phyloP scores from a whole-genome alignment of 2,888 invertebrate species.

The Drosophila merina region DNA sequence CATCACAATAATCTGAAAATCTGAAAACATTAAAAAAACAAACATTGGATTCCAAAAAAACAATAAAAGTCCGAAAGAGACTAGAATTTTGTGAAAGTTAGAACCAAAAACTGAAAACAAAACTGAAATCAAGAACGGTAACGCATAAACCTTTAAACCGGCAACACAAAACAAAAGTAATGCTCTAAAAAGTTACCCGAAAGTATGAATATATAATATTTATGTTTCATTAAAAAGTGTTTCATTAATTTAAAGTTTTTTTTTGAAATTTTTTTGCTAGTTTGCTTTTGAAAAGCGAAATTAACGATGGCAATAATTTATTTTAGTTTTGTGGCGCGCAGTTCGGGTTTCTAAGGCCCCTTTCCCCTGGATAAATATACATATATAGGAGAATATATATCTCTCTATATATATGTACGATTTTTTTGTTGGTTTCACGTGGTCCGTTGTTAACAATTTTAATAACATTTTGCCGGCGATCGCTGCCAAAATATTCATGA shows the following conservation, averaged over 20 bases:
- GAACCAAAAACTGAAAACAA: conserved; percentile 18
- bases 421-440: conserved; percentile 32
- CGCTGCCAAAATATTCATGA: conserved; percentile 35
- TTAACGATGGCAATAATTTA: conserved; percentile 42
- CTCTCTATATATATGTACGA: neutral
- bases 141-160: conserved; percentile 15
- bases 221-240: conserved; percentile 7
- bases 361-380: neutral
- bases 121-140: conserved; percentile 8
- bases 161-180: conserved; percentile 39
- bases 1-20: conserved; percentile 1
- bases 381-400: conserved; percentile 7
- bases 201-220: neutral
- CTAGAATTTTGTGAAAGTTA: conserved; percentile 28
- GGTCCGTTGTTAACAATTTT: conserved; percentile 23
- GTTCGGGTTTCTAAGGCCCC: conserved; percentile 29
- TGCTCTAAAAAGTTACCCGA: conserved; percentile 28
- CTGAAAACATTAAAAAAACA: conserved; percentile 12
- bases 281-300: conserved; percentile 17
- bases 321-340: conserved; percentile 33
- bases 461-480: conserved; percentile 17
- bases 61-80: neutral
- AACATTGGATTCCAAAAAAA: neutral
- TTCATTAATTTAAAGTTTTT: conserved; percentile 7
- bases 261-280: conserved; percentile 27